Evolutionary conservation across 2,888 invertebrate genomes (phyloP).

Genomic region (Pasiphila rectangulata): DNA sequence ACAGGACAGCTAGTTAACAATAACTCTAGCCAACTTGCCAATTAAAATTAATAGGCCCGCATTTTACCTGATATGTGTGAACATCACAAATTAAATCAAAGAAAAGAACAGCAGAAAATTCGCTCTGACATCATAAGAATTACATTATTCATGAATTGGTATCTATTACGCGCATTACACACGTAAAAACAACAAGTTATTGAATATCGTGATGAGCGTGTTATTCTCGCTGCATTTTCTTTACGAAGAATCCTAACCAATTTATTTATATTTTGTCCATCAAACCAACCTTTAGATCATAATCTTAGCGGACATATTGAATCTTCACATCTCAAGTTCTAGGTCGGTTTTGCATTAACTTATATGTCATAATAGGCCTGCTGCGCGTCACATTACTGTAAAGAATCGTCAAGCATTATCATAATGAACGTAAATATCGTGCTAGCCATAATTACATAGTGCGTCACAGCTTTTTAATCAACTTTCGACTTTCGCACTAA

Average conservation of each 20-base stretch:
- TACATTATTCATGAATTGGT: not conserved
- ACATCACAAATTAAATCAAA: no score
- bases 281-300: not conserved
- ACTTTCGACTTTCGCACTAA: conserved; percentile 50
- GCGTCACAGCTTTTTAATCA: conserved; percentile 29
- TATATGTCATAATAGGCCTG: not conserved
- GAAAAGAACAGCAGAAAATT: not conserved
- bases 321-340: not conserved
- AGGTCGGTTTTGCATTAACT: conserved; percentile 1
- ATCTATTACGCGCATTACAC: not conserved
- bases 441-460: conserved; percentile 33
- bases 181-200: not conserved
- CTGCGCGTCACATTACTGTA: conserved; percentile 20
- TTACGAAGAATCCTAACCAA: not conserved
- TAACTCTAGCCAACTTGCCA: no score
- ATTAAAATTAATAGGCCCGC: no score
- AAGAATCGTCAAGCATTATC: conserved; percentile 37
- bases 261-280: not conserved
- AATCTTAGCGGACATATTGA: not conserved
- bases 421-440: conserved; percentile 41
- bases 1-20: no score
- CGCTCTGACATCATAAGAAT: not conserved
- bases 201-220: not conserved
- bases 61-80: no score
- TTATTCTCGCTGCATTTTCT: not conserved